Base-by-base conservation (phyloP, 1,140 invertebrate genomes). In the Drosophila triauraria region DNA sequence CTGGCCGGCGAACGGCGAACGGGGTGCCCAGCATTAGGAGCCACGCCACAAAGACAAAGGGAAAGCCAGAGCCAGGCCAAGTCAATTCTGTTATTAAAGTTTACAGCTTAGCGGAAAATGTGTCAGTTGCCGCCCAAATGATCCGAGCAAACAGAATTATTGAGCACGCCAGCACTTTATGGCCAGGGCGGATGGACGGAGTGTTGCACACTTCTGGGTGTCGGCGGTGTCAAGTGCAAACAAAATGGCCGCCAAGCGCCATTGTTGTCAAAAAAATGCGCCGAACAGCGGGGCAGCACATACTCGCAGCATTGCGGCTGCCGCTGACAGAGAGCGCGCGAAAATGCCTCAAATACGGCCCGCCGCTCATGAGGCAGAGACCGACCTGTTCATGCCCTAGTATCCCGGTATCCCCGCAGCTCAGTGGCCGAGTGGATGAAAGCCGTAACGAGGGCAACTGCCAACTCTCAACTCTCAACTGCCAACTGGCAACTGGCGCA, bases 201-300 rank as follows among this genome's bases (percentile, higher is more conserved):
- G 56, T 68, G 74, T 51, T 75, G 74, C 74, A 76, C 30, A 30
- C 40, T 54, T 59, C 53, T 63, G 47, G 69, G 69, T 60, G 60
- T 54, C 44, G 65, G 53, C 47, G 68, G 78, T 82, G 83, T 82
- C 82, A 77, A 86, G 64, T 85, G 82, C 78, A 85, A 85, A 86
- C 82, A 86, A 86, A 85, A 85, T 85, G 82, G 74, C 80, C 47
- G 65, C 43, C 70, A 60, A 46, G 53, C 50, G 65, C 79, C 65
- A 75, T 78, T 82, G 82, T 86, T 78, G 68, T 56, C 62, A 69
- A 44, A 62, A 54, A 61, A 77, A 50, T 56, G 27, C 30, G 58
- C 12, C 32, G 23, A 30, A 12, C 35, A 35, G 54, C 15, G 27
- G 44, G 12, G 15, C 12, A 76, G 38, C n/a, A 47, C 30, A 57